phyloP scores from a whole-genome alignment of 2,113 vertebrate genomes.

The Tichodroma muraria region DNA sequence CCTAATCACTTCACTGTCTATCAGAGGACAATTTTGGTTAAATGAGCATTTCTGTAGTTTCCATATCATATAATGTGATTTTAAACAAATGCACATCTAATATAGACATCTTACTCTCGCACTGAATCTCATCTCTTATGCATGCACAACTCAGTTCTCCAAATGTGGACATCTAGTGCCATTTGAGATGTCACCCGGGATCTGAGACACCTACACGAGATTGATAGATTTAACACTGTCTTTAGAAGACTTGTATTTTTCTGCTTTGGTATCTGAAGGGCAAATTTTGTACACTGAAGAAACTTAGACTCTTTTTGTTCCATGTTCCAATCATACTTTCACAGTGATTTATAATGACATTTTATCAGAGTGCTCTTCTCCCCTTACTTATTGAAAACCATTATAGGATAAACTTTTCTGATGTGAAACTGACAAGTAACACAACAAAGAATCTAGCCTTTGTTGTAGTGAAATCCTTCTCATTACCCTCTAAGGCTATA shows the following conservation, averaged over 20 bases:
- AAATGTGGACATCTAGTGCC: background rate
- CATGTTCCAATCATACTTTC: background rate
- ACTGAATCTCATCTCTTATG: background rate
- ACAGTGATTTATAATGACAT: background rate
- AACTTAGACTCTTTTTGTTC: background rate
- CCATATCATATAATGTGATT: background rate
- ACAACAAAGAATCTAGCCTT: background rate
- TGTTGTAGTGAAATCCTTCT: background rate
- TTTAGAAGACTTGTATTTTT: background rate
- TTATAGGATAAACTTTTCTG: background rate
- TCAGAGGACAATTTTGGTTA: background rate
- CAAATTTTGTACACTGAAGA: background rate
- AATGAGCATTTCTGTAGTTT: background rate
- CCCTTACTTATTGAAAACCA: background rate
- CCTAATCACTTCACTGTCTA: background rate
- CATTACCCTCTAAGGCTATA: background rate
- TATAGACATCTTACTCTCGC: background rate
- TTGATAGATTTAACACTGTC: background rate
- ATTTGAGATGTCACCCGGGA: background rate
- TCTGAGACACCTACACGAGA: background rate
- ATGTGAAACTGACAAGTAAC: background rate
- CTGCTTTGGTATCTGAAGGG: background rate
- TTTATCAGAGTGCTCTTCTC: background rate
- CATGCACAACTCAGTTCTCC: background rate
- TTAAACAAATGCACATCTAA: background rate